Percentiles rank a stretch among this genome's conserved stretches.
These are phyloP conservation scores for Hassar affinis DNA, from an alignment of 2,113 vertebrate species.

Conservation along the genomic window DNA sequence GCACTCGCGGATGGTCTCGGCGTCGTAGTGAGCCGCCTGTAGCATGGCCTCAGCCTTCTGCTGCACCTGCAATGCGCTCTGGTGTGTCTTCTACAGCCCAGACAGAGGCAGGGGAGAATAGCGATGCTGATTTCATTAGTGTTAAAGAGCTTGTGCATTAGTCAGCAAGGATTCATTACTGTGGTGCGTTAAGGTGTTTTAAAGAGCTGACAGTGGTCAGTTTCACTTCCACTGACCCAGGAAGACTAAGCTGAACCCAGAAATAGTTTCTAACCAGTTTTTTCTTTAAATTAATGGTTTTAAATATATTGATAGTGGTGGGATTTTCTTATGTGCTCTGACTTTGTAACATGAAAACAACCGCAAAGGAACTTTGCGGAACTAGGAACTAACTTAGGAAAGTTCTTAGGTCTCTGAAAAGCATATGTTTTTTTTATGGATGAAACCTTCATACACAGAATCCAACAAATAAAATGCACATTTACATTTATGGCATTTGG, in stretches of 20 bases:
- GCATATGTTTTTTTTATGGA: background rate
- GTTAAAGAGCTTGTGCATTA: background rate
- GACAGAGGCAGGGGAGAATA: no score
- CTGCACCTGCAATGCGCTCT: constrained; percentile 96
- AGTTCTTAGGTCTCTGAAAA: background rate
- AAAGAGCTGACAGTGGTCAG: no score
- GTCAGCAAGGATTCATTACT: background rate
- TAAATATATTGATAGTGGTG: background rate
- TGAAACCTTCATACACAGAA: background rate
- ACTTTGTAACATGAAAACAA: background rate
- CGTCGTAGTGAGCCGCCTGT: constrained; percentile 95
- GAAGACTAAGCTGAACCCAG: no score
- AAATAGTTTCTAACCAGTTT: background rate
- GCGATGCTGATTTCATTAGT: no score
- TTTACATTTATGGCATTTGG: no score
- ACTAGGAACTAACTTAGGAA: accelerated
- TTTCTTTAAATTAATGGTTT: background rate
- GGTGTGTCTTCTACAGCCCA: constrained; percentile 87
- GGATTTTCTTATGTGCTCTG: background rate
- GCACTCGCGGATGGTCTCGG: constrained; percentile 96
- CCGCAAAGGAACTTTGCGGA: no score
- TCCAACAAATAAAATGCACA: background rate
- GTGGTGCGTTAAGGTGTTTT: no score
- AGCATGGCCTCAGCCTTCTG: constrained; percentile 96
- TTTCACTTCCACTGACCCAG: no score